A percentile compares a stretch with the other conserved stretches of the same genome.
Conservation (phyloP, 1,140 invertebrate genomes). For the Venturia canescens region DNA sequence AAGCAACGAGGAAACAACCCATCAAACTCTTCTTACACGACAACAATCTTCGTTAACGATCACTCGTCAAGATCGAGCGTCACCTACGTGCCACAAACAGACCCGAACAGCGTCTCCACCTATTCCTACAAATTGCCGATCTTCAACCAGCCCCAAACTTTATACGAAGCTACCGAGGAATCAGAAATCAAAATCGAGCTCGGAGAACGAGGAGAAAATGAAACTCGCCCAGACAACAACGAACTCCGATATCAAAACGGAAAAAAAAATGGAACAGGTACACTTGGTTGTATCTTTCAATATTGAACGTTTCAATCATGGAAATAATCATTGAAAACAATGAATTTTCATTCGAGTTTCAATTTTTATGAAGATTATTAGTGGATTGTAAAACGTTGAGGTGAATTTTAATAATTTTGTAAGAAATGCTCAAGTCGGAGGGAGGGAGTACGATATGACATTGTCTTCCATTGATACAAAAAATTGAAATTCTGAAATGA, state of each 20-base stretch:
- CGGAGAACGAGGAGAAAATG: conserved; percentile 48
- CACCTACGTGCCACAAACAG: conserved; percentile 57
- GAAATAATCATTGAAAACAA: too few relatives aligned
- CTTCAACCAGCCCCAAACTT: conserved; percentile 59
- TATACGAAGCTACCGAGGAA: conserved; percentile 67
- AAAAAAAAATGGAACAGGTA: not conserved
- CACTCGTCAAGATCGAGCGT: conserved; percentile 58
- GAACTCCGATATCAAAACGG: not conserved
- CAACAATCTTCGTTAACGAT: conserved; percentile 28
- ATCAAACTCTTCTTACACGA: not conserved
- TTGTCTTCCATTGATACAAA: too few relatives aligned
- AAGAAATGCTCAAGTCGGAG: too few relatives aligned
- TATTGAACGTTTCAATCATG: too few relatives aligned
- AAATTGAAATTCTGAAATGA: too few relatives aligned
- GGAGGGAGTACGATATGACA: too few relatives aligned
- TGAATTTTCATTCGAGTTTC: too few relatives aligned
- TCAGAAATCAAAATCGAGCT: conserved; percentile 52
- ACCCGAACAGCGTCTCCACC: conserved; percentile 49
- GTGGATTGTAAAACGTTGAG: too few relatives aligned
- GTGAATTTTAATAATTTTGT: too few relatives aligned
- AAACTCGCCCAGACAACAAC: not conserved
- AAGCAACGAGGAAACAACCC: conserved; percentile 34
- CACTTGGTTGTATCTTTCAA: too few relatives aligned
- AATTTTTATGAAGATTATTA: too few relatives aligned
- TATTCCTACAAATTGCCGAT: conserved; percentile 52